phyloP scores from a whole-genome alignment of 2,113 vertebrate genomes.

The Anas platyrhynchos region DNA sequence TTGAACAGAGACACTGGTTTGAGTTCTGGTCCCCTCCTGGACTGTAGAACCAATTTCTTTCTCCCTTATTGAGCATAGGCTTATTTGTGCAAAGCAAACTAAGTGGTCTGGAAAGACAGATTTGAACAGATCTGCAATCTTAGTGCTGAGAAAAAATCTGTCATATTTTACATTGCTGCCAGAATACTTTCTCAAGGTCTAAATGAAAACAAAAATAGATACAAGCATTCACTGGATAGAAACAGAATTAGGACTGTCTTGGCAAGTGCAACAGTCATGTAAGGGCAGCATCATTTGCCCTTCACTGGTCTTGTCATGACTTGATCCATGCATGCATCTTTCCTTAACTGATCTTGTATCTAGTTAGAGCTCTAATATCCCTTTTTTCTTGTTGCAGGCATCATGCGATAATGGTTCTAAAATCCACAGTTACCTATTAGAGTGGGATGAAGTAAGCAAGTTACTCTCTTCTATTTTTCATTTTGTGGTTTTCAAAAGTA shows the following conservation, averaged over 20 bases:
- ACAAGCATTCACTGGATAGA: background rate
- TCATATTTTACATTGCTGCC: background rate
- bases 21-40: background rate
- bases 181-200: background rate
- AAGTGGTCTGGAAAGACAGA: background rate
- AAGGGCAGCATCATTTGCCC: background rate
- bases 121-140: background rate
- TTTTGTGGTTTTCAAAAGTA: background rate
- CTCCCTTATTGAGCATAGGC: background rate
- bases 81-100: background rate
- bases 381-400: constrained; percentile 78
- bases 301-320: background rate
- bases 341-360: background rate
- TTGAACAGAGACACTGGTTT: background rate
- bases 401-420: constrained; percentile 97
- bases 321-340: background rate
- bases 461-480: constrained; percentile 2
- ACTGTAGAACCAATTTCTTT: background rate
- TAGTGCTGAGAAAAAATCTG: background rate
- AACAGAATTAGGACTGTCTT: background rate
- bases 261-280: background rate
- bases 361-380: constrained; percentile 41
- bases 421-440: constrained; percentile 93
- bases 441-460: constrained; percentile 94
- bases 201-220: background rate